These are phyloP conservation scores for Brachionus manjavacas DNA, from an alignment of 1,140 invertebrate species.

Conservation along the genomic window DNA sequence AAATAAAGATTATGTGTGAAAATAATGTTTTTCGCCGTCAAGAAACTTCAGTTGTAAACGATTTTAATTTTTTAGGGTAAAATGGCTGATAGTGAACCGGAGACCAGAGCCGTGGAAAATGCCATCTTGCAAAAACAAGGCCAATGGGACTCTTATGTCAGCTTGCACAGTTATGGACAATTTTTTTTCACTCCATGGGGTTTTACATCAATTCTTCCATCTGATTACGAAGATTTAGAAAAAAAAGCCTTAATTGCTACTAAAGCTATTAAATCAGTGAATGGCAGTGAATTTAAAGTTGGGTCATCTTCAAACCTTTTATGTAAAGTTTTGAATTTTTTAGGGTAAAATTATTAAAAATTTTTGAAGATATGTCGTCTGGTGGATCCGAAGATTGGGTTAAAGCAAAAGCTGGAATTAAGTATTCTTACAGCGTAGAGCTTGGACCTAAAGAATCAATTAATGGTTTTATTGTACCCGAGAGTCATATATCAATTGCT, in stretches of 20 bases:
- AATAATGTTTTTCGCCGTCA: too few relatives aligned
- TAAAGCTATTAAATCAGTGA: not conserved
- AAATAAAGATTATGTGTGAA: too few relatives aligned
- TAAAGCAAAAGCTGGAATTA: slow-evolving; percentile 44
- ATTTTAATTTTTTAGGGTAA: not conserved
- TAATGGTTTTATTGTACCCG: slow-evolving; percentile 27
- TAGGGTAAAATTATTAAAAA: not conserved
- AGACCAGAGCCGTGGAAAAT: not conserved
- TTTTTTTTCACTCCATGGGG: slow-evolving; percentile 42
- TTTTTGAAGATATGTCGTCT: slow-evolving; percentile 32
- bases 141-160: slow-evolving; percentile 18
- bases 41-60: not conserved
- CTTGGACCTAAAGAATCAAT: slow-evolving; percentile 41
- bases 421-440: slow-evolving; percentile 46
- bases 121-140: not conserved
- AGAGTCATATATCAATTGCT: slow-evolving; percentile 5
- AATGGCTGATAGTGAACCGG: slow-evolving; percentile 30
- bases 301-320: slow-evolving; percentile 9
- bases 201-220: slow-evolving; percentile 16
- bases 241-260: not conserved
- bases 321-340: not conserved
- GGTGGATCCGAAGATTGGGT: slow-evolving; percentile 47
- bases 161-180: slow-evolving; percentile 41
- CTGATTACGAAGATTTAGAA: slow-evolving; percentile 39
- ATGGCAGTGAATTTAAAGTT: slow-evolving; percentile 7